A percentile compares a stretch with the other conserved stretches of the same genome.
Evolutionary conservation across 2,113 vertebrate genomes (phyloP).

Genomic region (Pholis gunnellus): DNA sequence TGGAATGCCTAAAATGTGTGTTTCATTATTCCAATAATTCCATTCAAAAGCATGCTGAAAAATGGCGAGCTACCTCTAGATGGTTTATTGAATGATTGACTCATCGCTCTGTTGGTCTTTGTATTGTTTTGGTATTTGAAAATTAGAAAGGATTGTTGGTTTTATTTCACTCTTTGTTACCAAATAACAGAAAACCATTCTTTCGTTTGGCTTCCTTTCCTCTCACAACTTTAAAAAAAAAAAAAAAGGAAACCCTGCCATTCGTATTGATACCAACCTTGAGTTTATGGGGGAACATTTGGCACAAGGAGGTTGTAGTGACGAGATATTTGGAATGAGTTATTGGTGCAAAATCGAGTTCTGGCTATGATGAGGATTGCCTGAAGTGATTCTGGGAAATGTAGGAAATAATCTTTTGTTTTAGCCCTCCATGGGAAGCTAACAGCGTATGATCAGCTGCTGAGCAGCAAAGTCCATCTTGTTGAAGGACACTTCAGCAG

Average conservation of each 20-base stretch:
- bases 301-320: not conserved
- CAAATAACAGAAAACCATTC: not conserved
- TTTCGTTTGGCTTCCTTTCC: not conserved
- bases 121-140: not conserved
- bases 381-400: not conserved
- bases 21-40: not conserved
- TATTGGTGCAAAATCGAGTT: not conserved
- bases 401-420: conserved; percentile 1
- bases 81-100: not conserved
- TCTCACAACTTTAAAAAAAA: conserved; percentile 1
- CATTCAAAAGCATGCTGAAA: not conserved
- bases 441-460: conserved; percentile 9
- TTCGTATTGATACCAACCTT: not conserved
- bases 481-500: conserved; percentile 58
- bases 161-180: not conserved
- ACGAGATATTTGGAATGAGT: not conserved
- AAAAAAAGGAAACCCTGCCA: not conserved
- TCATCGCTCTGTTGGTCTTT: not conserved
- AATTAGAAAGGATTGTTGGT: not conserved
- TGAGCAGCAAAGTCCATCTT: conserved; percentile 26
- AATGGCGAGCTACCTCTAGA: not conserved
- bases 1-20: not conserved
- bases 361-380: not conserved
- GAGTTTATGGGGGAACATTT: not conserved
- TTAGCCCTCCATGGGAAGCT: not conserved